Evolutionary conservation across 2,888 invertebrate genomes (phyloP).

Genomic region (Chirona hameri): DNA sequence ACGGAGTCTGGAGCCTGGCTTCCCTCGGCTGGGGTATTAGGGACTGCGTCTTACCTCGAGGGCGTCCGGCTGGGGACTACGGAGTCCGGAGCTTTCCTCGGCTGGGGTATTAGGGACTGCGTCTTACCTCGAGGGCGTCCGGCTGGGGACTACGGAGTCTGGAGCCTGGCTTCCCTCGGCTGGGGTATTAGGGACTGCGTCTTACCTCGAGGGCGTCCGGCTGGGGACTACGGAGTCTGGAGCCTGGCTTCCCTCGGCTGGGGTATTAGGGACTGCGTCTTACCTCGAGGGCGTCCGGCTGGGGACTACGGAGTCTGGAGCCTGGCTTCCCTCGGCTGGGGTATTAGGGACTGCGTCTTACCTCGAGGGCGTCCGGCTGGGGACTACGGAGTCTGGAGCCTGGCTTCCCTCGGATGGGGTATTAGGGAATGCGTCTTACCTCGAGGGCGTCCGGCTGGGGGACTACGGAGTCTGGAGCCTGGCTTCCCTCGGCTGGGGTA

Average conservation of each 20-base stretch:
- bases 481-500: too few species aligned
- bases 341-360: constrained; percentile 37
- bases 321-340: too few species aligned
- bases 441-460: constrained; percentile 83
- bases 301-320: constrained; percentile 48
- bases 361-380: constrained; percentile 77
- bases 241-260: too few species aligned
- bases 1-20: too few species aligned
- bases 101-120: too few species aligned
- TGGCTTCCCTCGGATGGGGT: too few species aligned
- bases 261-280: background rate
- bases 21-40: too few species aligned
- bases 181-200: background rate
- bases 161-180: too few species aligned
- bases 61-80: constrained; percentile 69
- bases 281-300: constrained; percentile 74
- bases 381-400: constrained; percentile 44
- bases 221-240: constrained; percentile 52
- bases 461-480: constrained; percentile 46
- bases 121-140: constrained; percentile 65
- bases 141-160: constrained; percentile 57
- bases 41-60: constrained; percentile 53
- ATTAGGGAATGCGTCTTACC: constrained; percentile 41
- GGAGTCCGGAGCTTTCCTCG: too few species aligned
- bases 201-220: constrained; percentile 71